Percentiles rank a stretch among this genome's conserved stretches.
These are phyloP conservation scores for Neosilurus mollespiculum DNA, from an alignment of 2,797 vertebrate genomes.

Conservation along the genomic window DNA sequence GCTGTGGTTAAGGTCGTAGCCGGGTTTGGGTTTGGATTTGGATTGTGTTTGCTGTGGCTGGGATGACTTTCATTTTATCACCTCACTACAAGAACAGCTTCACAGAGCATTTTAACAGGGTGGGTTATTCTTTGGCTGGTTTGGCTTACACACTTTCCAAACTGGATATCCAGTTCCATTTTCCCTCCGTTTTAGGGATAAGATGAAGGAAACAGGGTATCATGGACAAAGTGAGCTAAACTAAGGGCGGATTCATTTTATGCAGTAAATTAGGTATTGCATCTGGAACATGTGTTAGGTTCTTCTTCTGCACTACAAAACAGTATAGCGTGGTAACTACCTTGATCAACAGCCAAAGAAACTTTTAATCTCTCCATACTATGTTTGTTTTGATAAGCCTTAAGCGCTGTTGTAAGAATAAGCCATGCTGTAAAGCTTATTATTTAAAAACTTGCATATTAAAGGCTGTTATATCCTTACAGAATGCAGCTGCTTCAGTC, in stretches of 20 bases:
- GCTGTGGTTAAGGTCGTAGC: background rate
- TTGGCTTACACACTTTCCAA: conserved; percentile 1
- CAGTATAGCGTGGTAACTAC: background rate
- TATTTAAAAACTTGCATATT: background rate
- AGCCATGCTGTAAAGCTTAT: conserved; percentile 22
- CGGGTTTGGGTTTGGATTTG: conserved; percentile 10
- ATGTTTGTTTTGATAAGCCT: conserved; percentile 8
- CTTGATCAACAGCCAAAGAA: background rate
- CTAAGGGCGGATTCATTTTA: background rate
- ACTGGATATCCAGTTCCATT: conserved; percentile 24
- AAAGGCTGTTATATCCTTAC: background rate
- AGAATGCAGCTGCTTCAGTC: conserved; percentile 27
- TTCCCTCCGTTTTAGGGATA: conserved; percentile 19
- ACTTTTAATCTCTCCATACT: background rate
- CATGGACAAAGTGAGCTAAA: conserved; percentile 19
- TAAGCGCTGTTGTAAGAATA: conserved; percentile 20
- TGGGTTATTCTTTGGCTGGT: conserved; percentile 10
- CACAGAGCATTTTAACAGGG: conserved; percentile 12
- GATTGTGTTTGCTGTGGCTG: conserved; percentile 14
- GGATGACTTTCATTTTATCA: conserved; percentile 39
- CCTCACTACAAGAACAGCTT: conserved; percentile 24
- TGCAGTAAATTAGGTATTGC: background rate
- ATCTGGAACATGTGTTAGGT: background rate
- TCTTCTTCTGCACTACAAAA: background rate
- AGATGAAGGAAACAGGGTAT: conserved; percentile 30